A percentile compares a stretch with the other conserved stretches of the same genome.
Evolutionary conservation across 2,888 invertebrate genomes (phyloP).

Genomic region (Griposia aprilina): DNA sequence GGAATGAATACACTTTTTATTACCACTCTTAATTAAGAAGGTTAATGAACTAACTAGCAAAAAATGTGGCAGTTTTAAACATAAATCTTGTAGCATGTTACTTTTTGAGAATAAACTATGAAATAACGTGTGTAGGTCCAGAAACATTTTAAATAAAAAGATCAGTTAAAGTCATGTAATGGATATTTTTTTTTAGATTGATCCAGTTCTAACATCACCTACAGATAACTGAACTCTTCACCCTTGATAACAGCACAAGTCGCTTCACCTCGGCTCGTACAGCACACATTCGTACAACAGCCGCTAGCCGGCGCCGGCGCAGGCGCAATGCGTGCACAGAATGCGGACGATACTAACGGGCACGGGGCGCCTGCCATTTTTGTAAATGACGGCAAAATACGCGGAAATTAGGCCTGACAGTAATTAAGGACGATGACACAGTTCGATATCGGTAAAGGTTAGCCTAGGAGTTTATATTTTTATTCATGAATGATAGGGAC

Average conservation of each 20-base stretch:
- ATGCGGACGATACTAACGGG: conserved; percentile 68
- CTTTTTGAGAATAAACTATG: too few species aligned
- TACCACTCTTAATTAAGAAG: background rate
- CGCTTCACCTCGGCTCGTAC: conserved; percentile 6
- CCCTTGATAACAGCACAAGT: conserved; percentile 22
- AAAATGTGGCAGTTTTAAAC: background rate
- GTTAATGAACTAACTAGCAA: background rate
- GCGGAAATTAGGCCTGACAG: conserved; percentile 45
- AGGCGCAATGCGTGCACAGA: conserved; percentile 61
- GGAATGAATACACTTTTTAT: background rate
- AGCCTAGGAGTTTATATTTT: background rate
- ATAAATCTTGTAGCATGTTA: too few species aligned
- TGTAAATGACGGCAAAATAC: conserved; percentile 53
- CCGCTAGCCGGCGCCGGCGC: conserved; percentile 36
- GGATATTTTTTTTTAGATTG: too few species aligned
- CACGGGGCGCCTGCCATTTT: conserved; percentile 56
- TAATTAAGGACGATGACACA: conserved; percentile 54
- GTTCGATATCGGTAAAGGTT: conserved; percentile 24
- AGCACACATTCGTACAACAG: conserved; percentile 37
- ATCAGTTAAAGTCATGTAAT: too few species aligned
- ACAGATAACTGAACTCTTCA: conserved; percentile 6
- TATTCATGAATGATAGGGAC: background rate
- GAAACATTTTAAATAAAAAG: too few species aligned
- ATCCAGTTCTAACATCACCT: background rate
- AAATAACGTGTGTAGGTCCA: too few species aligned